phyloP scores from a whole-genome alignment of 2,113 vertebrate species.

The Tonatia bakeri region DNA sequence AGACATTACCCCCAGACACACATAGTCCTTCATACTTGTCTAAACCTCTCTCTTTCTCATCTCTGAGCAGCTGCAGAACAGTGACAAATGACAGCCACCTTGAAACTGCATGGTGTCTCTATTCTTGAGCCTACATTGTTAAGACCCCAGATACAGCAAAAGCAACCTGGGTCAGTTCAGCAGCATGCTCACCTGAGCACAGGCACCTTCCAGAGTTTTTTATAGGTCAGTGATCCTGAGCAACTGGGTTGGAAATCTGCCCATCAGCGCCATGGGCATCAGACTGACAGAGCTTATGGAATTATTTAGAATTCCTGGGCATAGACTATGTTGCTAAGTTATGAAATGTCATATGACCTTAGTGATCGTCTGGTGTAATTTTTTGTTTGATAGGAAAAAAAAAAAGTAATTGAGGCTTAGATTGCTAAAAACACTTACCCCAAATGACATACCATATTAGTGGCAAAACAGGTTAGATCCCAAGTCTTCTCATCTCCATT shows the following conservation, averaged over 20 bases:
- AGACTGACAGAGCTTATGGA: not conserved
- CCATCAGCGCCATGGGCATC: not conserved
- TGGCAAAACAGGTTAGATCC: not conserved
- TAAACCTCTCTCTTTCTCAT: slow-evolving; percentile 17
- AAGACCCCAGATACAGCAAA: not conserved
- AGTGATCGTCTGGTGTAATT: not conserved
- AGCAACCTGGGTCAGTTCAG: accelerated
- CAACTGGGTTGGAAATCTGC: not conserved
- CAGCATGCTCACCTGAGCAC: accelerated
- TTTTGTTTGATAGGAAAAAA: not conserved
- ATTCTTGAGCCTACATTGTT: not conserved
- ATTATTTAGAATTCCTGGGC: not conserved
- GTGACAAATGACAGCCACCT: slow-evolving; percentile 8
- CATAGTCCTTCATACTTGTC: slow-evolving; percentile 63
- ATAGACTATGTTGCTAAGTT: not conserved
- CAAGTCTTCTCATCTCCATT: not conserved
- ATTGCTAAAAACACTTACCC: not conserved
- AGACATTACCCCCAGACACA: slow-evolving; percentile 66
- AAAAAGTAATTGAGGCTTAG: not conserved
- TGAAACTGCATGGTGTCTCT: not conserved
- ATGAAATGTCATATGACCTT: not conserved
- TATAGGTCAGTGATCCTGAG: too few relatives aligned
- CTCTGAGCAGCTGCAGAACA: not conserved
- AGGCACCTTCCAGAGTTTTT: too few relatives aligned
- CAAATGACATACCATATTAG: not conserved